A percentile compares a stretch with the other conserved stretches of the same genome.
Conservation (phyloP, 37 sponge, comb jelly and placozoan species). For the Crambe crambe region DNA sequence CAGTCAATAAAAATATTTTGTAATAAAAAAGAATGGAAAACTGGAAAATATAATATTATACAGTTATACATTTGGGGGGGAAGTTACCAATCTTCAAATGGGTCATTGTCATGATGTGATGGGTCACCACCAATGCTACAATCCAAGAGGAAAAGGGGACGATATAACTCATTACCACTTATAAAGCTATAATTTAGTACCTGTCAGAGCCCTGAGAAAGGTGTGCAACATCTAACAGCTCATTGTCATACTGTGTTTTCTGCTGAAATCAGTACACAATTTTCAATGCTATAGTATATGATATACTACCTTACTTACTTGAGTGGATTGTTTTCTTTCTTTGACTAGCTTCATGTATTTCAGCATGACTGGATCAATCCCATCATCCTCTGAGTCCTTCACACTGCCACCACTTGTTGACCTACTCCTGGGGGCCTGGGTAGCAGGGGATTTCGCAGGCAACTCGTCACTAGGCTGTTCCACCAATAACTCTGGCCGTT, state of each 20-base stretch:
- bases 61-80: background rate
- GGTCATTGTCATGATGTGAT: constrained; percentile 7
- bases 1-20: background rate
- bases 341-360: constrained; percentile 77
- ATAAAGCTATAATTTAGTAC: background rate
- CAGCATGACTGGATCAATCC: constrained; percentile 63
- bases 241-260: too few species aligned
- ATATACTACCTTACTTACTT: too few species aligned
- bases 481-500: too few species aligned
- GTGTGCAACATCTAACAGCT: constrained; percentile 5
- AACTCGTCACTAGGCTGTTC: too few species aligned
- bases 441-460: too few species aligned
- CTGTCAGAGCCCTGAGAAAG: constrained; percentile 27
- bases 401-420: background rate
- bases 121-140: constrained; percentile 24
- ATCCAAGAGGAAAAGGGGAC: background rate
- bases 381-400: constrained; percentile 5
- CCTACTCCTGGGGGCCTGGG: too few species aligned
- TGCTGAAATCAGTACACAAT: too few species aligned
- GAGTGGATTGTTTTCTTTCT: constrained; percentile 39
- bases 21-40: too few species aligned
- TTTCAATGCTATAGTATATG: too few species aligned
- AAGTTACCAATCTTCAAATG: constrained; percentile 41
- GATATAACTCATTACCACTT: background rate
- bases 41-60: background rate